Conservation (phyloP, 30 jellyfish, hydroid and myxozoan genomes). For the Sanderia malayensis region DNA sequence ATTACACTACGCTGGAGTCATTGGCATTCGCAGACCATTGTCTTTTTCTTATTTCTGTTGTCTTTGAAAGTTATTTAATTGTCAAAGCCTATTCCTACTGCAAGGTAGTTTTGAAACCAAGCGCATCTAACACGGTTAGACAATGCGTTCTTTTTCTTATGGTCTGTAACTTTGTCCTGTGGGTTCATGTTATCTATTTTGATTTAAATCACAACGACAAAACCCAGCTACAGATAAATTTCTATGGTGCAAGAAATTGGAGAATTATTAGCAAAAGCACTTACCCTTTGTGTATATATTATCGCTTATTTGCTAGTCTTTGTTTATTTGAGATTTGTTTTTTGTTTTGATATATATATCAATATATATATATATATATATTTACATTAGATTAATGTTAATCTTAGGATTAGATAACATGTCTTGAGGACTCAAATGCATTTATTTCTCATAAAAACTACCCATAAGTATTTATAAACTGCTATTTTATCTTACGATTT, state of each 20-base stretch:
- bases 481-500: no score
- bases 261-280: constrained; percentile 47
- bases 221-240: constrained; percentile 36
- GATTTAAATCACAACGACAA: constrained; percentile 60
- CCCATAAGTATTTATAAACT: no score
- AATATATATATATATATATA: no score
- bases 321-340: constrained; percentile 55
- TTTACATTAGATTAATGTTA: no score
- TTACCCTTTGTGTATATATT: constrained; percentile 61
- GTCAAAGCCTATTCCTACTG: constrained; percentile 61
- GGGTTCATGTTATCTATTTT: constrained; percentile 59
- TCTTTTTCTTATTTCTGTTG: constrained; percentile 30
- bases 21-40: constrained; percentile 46
- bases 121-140: constrained; percentile 45
- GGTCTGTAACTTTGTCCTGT: constrained; percentile 62
- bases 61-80: constrained; percentile 46
- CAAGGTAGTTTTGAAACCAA: constrained; percentile 51
- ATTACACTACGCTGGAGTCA: constrained; percentile 4
- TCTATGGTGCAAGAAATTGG: constrained; percentile 50
- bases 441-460: no score
- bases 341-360: constrained; percentile 34
- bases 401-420: no score
- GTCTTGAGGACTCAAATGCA: no score
- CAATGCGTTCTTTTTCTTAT: constrained; percentile 57
- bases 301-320: constrained; percentile 49